Conservation (phyloP, 2,797 vertebrate species). For the Pangasius macronema region DNA sequence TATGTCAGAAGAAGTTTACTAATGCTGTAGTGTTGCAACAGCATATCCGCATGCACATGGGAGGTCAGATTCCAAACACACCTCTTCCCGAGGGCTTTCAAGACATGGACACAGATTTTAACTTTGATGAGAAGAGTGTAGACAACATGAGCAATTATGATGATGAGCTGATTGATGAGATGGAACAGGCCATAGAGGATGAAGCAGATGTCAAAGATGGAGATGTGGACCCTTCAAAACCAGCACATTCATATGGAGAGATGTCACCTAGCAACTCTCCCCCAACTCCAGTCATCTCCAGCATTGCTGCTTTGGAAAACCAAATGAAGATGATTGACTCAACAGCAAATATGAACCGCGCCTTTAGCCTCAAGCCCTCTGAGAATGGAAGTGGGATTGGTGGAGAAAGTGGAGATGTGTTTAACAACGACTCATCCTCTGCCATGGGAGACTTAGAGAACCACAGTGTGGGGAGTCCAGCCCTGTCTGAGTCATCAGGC, state of each 20-base stretch:
- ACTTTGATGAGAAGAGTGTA: conserved; percentile 88
- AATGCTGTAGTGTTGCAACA: conserved; percentile 98
- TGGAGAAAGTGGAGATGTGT: conserved; percentile 83
- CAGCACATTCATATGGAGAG: conserved; percentile 77
- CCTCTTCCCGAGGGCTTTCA: conserved; percentile 90
- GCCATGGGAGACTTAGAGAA: conserved; percentile 87
- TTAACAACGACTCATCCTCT: conserved; percentile 89
- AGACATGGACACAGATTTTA: conserved; percentile 90
- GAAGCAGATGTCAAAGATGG: conserved; percentile 84
- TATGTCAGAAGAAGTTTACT: conserved; percentile 99
- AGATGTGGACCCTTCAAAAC: conserved; percentile 79
- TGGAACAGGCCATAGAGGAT: conserved; percentile 94
- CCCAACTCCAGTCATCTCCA: conserved; percentile 92
- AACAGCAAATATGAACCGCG: conserved; percentile 84
- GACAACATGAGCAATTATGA: conserved; percentile 91
- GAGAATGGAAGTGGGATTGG: conserved; percentile 82
- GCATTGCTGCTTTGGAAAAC: conserved; percentile 96
- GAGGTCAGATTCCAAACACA: conserved; percentile 96
- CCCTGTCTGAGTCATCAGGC: conserved; percentile 91
- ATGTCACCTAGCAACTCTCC: conserved; percentile 85
- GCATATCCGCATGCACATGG: conserved; percentile 99
- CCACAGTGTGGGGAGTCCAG: conserved; percentile 91
- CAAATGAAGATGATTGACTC: conserved; percentile 99
- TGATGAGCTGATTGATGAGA: conserved; percentile 88
- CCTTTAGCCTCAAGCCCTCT: conserved; percentile 79